phyloP scores from a whole-genome alignment of 1,140 invertebrate genomes.

The Caenorhabditis briggsae region DNA sequence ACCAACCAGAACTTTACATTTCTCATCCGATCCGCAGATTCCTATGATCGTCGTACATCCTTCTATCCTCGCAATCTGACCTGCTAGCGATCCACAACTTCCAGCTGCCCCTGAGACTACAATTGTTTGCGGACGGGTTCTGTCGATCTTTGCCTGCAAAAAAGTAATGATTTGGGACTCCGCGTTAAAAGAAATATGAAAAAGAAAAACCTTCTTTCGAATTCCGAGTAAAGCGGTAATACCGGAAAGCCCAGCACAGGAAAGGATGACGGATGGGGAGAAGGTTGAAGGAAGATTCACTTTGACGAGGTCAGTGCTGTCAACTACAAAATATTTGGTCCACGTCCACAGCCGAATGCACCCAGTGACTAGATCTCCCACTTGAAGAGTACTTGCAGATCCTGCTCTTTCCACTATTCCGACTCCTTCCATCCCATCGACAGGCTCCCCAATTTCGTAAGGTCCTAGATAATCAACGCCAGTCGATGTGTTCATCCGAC shows the following conservation, averaged over 20 bases:
- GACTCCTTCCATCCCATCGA: slow-evolving; percentile 46
- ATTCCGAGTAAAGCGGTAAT: slow-evolving; percentile 27
- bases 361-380: slow-evolving; percentile 11
- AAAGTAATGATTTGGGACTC: neutral
- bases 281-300: slow-evolving; percentile 28
- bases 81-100: slow-evolving; percentile 24
- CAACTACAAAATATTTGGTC: slow-evolving; percentile 46
- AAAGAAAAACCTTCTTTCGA: slow-evolving; percentile 18
- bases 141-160: slow-evolving; percentile 28
- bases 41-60: slow-evolving; percentile 33
- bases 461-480: slow-evolving; percentile 33
- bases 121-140: slow-evolving; percentile 27
- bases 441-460: slow-evolving; percentile 40
- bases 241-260: slow-evolving; percentile 35
- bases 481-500: slow-evolving; percentile 37
- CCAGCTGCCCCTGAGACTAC: slow-evolving; percentile 36
- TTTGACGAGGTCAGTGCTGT: slow-evolving; percentile 40
- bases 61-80: slow-evolving; percentile 37
- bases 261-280: slow-evolving; percentile 22
- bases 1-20: slow-evolving; percentile 9
- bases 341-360: slow-evolving; percentile 47
- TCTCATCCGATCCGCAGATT: slow-evolving; percentile 36
- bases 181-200: neutral
- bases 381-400: neutral
- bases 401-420: slow-evolving; percentile 20